Evolutionary conservation across 2,888 invertebrate species (phyloP), one percentile per base, ranked within the genome.

Genomic region (Dioctria linearis): DNA sequence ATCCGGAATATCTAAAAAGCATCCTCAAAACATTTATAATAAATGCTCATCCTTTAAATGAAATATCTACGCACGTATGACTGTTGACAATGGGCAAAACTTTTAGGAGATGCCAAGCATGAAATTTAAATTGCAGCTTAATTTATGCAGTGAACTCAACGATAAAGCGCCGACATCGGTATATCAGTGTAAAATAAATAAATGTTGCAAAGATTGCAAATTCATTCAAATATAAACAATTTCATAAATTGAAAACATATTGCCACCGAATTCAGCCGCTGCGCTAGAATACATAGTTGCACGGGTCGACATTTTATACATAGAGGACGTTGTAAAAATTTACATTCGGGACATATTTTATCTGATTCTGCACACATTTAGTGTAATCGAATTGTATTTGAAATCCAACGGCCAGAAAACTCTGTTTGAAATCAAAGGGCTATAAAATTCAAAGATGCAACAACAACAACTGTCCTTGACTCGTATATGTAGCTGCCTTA

Each of bases 171-270:
- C 61, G 63, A 61, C 63, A 61, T 46, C 63, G 63, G 63, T 63
- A 43, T 61, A 63, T 61, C 76, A 76, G 61, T 46, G 66, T 57
- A 67, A 78, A 66, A 66, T 78, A 67, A 78, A 78, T 78, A 80
- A 78, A 78, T 80, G 82, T 63, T 66, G 57, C 65, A 78, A 76
- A 57, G 80, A 81, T 81, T 76, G 79, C 80, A 76, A 81, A 78
- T 80, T 78, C 80, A 79, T 71, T 75, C 80, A 80, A 79, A 82
- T 82, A 73, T 79, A 78, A 81, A 79, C 81, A 75, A 79, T 78
- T 81, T 79, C 81, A 82, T 82, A 82, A 82, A 82, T 80, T 80
- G 82, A 82, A 80, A 82, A 82, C 82, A 80, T 82, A 82, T 82
- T 82, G 82, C 78, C 54, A 39, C 78, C 46, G 61, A 61, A 76